Base-by-base conservation (phyloP, 2,888 invertebrate genomes). In the Gasteruption jaculator region DNA sequence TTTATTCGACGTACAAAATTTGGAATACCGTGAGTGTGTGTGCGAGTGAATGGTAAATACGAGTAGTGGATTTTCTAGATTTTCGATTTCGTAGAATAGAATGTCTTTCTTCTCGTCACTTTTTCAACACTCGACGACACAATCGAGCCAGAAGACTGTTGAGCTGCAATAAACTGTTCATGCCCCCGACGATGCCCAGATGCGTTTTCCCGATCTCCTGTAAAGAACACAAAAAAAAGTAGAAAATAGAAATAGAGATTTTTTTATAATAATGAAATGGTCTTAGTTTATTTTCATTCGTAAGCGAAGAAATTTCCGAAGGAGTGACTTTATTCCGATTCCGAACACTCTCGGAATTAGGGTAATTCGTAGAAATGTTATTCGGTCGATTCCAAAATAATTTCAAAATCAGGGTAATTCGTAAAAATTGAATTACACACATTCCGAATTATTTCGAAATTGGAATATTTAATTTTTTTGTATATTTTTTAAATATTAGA, bases 141-240 rank as follows among this genome's bases (percentile, higher is more conserved):
- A 94, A 74, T 52, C 86, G 79, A 2, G 92, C 90, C 47, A 96
- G 74, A 48, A 97, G 76, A 26, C 88, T 92, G 4, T 93, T 87
- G 73, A 97, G 79, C 75, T 99, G 97, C 52, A 97, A 74, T 52
- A 94, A 76, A 5, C 91, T 85, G 52, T 81, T 80, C 10, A 91
- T 77, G 15, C 97, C 97, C 71, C 93, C 91, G 0, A 89, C 85
- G 42, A 93, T 88, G 60, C 88, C 81, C 81, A 92, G 79, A 71
- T 97, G 95, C 2, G 91, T 87, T 26, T 83, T 72, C 8, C 93
- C 96, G 60, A 96, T 90, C 78, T 95, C 91, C 83, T 86, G 64
- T 29, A 71, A 69, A 41, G 29, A 48, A 46, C 33, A n/a, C 33
- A 5, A 15, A 49, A 20, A 25, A 42, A 37, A 24, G 25, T 11